phyloP scores from a whole-genome alignment of 53 echinoderm and acorn worm species.

The Glandiceps talaboti region DNA sequence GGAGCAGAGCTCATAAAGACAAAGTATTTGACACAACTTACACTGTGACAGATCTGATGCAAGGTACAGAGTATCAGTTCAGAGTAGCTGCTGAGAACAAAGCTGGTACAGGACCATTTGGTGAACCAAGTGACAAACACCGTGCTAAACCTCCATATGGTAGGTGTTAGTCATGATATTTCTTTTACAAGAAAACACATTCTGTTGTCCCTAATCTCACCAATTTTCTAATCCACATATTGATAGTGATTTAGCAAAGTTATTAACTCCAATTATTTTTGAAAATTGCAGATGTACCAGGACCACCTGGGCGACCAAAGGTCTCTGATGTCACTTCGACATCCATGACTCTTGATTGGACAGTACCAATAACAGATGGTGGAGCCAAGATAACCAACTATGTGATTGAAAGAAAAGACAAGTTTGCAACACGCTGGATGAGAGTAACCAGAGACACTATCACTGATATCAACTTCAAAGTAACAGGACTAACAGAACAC shows the following conservation, averaged over 20 bases:
- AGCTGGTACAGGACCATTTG: constrained; percentile 62
- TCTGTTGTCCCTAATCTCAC: no score
- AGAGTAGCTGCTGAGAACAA: constrained; percentile 70
- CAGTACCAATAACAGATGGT: constrained; percentile 6
- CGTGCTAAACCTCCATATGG: constrained; percentile 70
- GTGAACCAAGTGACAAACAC: constrained; percentile 31
- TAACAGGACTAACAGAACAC: constrained; percentile 49
- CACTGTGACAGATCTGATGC: constrained; percentile 40
- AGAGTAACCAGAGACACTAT: not conserved
- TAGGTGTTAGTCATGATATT: constrained; percentile 35
- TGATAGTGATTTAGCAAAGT: no score
- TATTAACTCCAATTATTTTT: no score
- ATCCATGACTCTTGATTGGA: constrained; percentile 2
- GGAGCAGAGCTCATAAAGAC: constrained; percentile 42
- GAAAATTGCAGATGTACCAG: constrained; percentile 13
- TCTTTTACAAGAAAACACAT: no score
- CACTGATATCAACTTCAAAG: constrained; percentile 47
- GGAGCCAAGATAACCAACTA: constrained; percentile 7
- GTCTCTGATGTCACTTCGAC: not conserved
- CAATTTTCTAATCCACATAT: no score
- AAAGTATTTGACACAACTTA: constrained; percentile 33
- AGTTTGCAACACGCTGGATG: constrained; percentile 1
- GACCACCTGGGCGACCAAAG: not conserved
- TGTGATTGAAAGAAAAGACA: constrained; percentile 7
- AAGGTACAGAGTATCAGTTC: constrained; percentile 77